Conservation (phyloP, 2,113 vertebrate species). For the Sialia sialis region DNA sequence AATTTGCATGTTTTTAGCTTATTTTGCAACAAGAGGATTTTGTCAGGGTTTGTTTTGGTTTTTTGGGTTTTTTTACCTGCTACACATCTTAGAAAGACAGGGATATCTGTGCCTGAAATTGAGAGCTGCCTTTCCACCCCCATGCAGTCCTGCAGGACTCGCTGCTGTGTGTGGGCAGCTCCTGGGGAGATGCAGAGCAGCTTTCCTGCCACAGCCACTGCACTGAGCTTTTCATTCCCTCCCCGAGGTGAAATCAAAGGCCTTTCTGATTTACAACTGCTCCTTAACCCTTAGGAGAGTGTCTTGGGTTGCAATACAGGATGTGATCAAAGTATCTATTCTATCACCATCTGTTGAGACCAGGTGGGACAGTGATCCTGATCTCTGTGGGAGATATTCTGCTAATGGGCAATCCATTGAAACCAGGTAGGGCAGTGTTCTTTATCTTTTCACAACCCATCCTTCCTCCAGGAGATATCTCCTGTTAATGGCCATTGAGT, state of each 20-base stretch:
- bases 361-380: too few relatives aligned
- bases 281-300: neutral
- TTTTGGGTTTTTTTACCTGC: neutral
- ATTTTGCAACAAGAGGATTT: neutral
- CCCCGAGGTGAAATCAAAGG: neutral
- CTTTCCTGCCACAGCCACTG: neutral
- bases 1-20: neutral
- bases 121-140: neutral
- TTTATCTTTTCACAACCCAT: too few relatives aligned
- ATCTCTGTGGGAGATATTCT: too few relatives aligned
- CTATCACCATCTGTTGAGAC: too few relatives aligned
- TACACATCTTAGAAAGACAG: neutral
- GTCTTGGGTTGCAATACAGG: too few relatives aligned
- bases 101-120: neutral
- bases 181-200: neutral
- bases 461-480: too few relatives aligned
- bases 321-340: too few relatives aligned
- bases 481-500: too few relatives aligned
- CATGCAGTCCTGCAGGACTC: neutral
- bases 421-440: too few relatives aligned
- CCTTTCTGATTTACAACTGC: neutral
- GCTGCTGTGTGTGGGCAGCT: neutral
- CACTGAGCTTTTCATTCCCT: neutral
- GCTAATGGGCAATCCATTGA: too few relatives aligned
- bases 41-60: too few relatives aligned